A percentile compares a stretch with the other conserved stretches of the same genome.
Evolutionary conservation across 2,888 invertebrate genomes (phyloP).

Genomic region (Notodonta dromedarius): DNA sequence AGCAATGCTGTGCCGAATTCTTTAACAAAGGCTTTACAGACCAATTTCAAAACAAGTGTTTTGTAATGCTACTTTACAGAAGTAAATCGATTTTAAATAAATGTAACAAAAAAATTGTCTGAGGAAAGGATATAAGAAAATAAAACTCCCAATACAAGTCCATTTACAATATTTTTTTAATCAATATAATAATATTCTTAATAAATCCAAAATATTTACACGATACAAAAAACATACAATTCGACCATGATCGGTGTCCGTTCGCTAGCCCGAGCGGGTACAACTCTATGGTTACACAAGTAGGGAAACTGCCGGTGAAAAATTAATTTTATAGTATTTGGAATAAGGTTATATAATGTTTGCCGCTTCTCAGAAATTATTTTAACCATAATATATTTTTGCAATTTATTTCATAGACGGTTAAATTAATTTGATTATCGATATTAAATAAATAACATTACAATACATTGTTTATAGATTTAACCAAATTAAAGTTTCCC

Average conservation of each 20-base stretch:
- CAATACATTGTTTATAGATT: constrained; percentile 11
- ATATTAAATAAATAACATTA: constrained; percentile 13
- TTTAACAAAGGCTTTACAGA: too few relatives aligned
- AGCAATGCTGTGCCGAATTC: too few relatives aligned
- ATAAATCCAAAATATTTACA: constrained; percentile 85
- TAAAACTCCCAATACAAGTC: constrained; percentile 52
- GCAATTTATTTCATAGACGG: neutral
- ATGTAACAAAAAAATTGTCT: neutral
- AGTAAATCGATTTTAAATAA: too few relatives aligned
- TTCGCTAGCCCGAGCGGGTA: constrained; percentile 51
- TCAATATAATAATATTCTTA: constrained; percentile 84
- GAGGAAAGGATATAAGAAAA: constrained; percentile 39
- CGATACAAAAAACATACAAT: constrained; percentile 83
- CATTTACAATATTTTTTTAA: constrained; percentile 84
- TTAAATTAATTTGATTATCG: constrained; percentile 4
- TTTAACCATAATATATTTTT: neutral
- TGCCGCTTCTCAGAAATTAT: constrained; percentile 32
- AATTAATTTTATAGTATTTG: constrained; percentile 41
- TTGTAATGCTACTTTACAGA: too few relatives aligned
- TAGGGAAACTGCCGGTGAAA: constrained; percentile 35
- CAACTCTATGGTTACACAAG: constrained; percentile 35
- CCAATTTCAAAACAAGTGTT: too few relatives aligned
- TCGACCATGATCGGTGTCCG: constrained; percentile 73
- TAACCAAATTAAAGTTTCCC: neutral
- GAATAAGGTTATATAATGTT: constrained; percentile 31